These are phyloP conservation scores for Margarornis squamiger DNA, from an alignment of 2,797 vertebrate genomes.

Conservation along the genomic window DNA sequence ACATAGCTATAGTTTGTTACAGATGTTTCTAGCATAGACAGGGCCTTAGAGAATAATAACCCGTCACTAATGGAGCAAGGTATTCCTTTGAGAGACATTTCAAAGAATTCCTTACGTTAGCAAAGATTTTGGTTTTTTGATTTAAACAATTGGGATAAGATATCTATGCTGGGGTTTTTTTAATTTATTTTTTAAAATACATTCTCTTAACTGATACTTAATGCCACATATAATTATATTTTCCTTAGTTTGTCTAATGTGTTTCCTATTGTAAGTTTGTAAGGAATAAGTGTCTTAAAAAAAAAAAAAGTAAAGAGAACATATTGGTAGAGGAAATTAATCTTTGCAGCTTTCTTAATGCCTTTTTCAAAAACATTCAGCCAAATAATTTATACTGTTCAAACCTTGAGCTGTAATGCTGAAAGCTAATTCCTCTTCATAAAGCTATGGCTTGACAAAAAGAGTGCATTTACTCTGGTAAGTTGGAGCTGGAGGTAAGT, in stretches of 20 bases:
- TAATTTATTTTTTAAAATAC: not conserved
- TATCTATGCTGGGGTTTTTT: not conserved
- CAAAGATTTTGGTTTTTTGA: not conserved
- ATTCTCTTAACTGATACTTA: not conserved
- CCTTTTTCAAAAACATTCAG: not conserved
- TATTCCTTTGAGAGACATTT: not conserved
- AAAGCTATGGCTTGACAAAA: not conserved
- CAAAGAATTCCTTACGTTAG: not conserved
- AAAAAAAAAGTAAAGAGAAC: not conserved
- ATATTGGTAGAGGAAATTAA: not conserved
- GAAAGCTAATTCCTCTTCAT: not conserved
- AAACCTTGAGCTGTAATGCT: not conserved
- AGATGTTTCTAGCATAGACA: not conserved
- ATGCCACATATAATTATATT: not conserved
- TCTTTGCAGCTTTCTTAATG: not conserved
- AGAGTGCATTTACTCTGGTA: not conserved
- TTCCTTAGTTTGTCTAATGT: not conserved
- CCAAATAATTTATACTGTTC: not conserved
- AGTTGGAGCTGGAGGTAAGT: not conserved
- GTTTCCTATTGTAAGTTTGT: not conserved
- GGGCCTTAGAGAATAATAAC: not conserved
- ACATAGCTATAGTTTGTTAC: not conserved
- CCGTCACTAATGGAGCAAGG: not conserved
- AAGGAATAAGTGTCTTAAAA: not conserved
- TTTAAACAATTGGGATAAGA: not conserved